These are phyloP conservation scores for Mormyrops boulengeri DNA, from an alignment of 2,797 vertebrate genomes.

Conservation along the genomic window DNA sequence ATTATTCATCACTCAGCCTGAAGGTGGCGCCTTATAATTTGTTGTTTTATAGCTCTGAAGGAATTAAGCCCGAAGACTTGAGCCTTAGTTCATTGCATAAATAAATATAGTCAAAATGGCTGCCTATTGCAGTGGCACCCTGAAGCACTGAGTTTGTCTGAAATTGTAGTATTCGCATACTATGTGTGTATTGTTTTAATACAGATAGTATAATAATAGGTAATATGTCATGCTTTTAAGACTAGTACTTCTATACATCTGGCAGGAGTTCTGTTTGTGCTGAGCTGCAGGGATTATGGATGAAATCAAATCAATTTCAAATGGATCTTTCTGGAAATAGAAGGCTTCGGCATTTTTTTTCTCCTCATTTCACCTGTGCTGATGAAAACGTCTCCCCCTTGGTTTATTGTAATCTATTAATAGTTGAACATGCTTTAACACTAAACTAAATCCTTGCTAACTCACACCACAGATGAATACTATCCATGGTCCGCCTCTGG, in stretches of 20 bases:
- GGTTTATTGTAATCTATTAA: not conserved
- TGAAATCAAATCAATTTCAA: conserved; percentile 2
- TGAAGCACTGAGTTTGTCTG: not conserved
- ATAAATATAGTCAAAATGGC: not conserved
- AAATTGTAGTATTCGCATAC: not conserved
- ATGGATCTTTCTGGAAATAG: not conserved
- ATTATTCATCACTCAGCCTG: not conserved
- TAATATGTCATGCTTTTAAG: not conserved
- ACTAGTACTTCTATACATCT: not conserved
- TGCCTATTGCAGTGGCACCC: not conserved
- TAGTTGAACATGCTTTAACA: not conserved
- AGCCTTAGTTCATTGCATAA: not conserved
- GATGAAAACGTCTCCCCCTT: not conserved
- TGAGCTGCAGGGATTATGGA: not conserved
- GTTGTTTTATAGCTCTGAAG: not conserved
- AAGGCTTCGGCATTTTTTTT: not conserved
- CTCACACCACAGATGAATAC: not conserved
- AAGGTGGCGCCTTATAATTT: not conserved
- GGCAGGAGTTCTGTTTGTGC: conserved; percentile 1
- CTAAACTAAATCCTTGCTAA: not conserved
- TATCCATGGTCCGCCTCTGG: not conserved
- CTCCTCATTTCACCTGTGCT: conserved; percentile 1
- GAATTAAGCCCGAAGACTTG: not conserved
- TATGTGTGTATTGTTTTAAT: not conserved
- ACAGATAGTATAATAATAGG: not conserved